A percentile compares a stretch with the other conserved stretches of the same genome.
phyloP scores from a whole-genome alignment of 2,888 invertebrate species.

The Callyntrura sp. region DNA sequence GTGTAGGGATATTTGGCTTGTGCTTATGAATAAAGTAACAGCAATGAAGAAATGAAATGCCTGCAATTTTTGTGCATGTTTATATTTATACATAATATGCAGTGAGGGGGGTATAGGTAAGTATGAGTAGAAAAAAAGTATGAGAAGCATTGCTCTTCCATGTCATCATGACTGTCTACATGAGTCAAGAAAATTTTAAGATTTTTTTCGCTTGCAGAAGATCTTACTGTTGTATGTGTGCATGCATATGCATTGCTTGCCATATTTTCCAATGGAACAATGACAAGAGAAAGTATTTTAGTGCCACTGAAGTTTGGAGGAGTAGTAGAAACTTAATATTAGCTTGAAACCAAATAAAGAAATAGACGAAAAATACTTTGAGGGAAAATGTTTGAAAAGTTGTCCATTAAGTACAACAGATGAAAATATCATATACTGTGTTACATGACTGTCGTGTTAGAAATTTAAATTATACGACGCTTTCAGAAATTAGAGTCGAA shows the following conservation, averaged over 20 bases:
- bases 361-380: too few species aligned
- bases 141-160: neutral
- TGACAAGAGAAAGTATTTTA: neutral
- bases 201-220: neutral
- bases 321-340: too few species aligned
- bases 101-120: neutral
- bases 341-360: too few species aligned
- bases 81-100: slow-evolving; percentile 12
- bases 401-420: too few species aligned
- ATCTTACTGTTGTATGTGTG: too few species aligned
- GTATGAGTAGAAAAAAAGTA: neutral
- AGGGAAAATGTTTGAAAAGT: too few species aligned
- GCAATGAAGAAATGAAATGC: neutral
- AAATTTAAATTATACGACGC: too few species aligned
- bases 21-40: slow-evolving; percentile 4
- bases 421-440: too few species aligned
- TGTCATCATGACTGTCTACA: neutral
- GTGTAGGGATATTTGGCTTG: neutral
- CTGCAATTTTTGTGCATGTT: slow-evolving; percentile 31
- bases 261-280: neutral
- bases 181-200: neutral
- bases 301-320: too few species aligned
- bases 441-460: too few species aligned
- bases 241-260: neutral
- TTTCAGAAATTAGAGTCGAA: too few species aligned